Percentiles rank a stretch among this genome's conserved stretches.
Conservation (phyloP, 2,888 invertebrate genomes). For the Slavum lentiscoides region DNA sequence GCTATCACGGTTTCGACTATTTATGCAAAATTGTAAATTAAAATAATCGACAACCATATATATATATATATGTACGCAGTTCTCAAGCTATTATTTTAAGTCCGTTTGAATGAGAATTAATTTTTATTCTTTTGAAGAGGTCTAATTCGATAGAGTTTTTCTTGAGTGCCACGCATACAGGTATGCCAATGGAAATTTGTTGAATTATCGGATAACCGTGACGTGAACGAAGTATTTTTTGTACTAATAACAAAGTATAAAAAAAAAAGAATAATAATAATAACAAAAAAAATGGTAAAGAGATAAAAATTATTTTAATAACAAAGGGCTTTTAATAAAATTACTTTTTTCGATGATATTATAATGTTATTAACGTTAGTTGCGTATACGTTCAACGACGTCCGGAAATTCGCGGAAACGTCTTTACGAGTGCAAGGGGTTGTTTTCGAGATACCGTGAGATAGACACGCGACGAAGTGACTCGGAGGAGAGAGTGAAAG, state of each 20-base stretch:
- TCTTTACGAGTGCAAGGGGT: not conserved
- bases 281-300: not conserved
- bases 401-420: not conserved
- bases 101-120: not conserved
- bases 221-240: not conserved
- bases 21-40: no score
- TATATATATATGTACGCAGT: no score
- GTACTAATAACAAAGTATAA: not conserved
- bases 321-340: conserved; percentile 29
- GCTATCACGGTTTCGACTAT: no score
- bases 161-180: not conserved
- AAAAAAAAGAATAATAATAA: not conserved
- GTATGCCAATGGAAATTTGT: not conserved
- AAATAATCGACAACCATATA: no score
- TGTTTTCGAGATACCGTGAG: not conserved
- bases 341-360: conserved; percentile 2
- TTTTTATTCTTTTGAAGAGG: not conserved
- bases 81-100: not conserved
- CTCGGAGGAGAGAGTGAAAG: not conserved
- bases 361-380: conserved; percentile 3
- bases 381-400: not conserved
- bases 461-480: not conserved
- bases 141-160: not conserved
- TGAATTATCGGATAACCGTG: not conserved
- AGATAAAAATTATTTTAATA: not conserved